Conservation (phyloP, 2,888 invertebrate species). For the Darwinula stevensoni region DNA sequence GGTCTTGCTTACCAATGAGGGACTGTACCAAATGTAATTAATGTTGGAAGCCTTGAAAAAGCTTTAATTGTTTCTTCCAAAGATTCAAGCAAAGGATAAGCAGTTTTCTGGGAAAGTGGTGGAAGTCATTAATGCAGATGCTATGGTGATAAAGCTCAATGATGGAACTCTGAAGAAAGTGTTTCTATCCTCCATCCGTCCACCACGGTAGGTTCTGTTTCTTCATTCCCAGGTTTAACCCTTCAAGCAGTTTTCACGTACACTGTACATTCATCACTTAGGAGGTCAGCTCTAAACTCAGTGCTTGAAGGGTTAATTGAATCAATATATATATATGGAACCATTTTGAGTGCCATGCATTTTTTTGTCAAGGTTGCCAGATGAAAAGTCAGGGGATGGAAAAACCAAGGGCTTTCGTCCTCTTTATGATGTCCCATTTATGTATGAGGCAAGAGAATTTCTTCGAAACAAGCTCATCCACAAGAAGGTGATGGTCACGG, state of each 20-base stretch:
- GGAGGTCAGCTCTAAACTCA: too few relatives aligned
- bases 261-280: too few relatives aligned
- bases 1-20: too few relatives aligned
- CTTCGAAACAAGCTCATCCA: conserved; percentile 80
- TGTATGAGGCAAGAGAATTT: conserved; percentile 94
- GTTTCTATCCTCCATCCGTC: conserved; percentile 78
- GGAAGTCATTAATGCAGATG: conserved; percentile 83
- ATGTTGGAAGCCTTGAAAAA: too few relatives aligned
- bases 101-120: conserved; percentile 52
- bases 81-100: conserved; percentile 39
- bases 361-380: conserved; percentile 15
- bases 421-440: conserved; percentile 89
- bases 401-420: conserved; percentile 40
- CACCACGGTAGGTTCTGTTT: conserved; percentile 37
- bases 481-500: conserved; percentile 63
- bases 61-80: conserved; percentile 3
- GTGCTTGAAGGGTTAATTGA: too few relatives aligned
- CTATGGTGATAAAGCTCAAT: conserved; percentile 47
- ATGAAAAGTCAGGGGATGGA: conserved; percentile 9
- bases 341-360: neutral
- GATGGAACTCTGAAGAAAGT: conserved; percentile 59
- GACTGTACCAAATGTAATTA: too few relatives aligned
- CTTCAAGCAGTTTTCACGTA: too few relatives aligned
- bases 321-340: neutral
- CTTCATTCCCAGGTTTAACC: neutral